Evolutionary conservation across 2,888 invertebrate genomes (phyloP).

Genomic region (Salpingus planirostris): DNA sequence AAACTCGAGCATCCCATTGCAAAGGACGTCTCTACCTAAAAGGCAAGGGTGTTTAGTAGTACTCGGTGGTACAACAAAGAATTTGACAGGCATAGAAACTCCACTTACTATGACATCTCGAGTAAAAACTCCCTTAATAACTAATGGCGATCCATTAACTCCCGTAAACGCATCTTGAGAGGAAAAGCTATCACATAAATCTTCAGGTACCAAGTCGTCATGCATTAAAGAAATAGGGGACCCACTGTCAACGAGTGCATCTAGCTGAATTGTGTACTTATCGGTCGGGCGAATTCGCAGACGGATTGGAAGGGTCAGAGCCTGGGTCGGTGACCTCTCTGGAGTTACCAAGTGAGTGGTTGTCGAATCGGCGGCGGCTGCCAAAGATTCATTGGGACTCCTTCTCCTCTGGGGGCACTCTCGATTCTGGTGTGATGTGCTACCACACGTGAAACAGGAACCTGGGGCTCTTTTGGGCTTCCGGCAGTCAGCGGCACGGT

Average conservation of each 20-base stretch:
- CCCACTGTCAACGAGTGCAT: constrained; percentile 9
- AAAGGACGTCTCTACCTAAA: constrained; percentile 5
- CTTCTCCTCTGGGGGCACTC: constrained; percentile 8
- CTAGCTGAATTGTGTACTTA: background rate
- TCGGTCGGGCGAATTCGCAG: background rate
- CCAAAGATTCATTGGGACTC: background rate
- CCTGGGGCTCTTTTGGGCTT: constrained; percentile 11
- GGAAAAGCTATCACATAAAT: too few relatives aligned
- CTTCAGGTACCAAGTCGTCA: background rate
- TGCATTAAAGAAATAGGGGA: constrained; percentile 4
- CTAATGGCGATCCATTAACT: too few relatives aligned
- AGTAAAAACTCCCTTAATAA: background rate
- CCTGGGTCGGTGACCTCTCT: too few relatives aligned
- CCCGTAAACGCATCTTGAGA: too few relatives aligned
- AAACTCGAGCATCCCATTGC: background rate
- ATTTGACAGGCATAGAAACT: background rate
- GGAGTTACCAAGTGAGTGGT: too few relatives aligned
- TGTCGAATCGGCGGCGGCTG: background rate
- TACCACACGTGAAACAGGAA: constrained; percentile 11
- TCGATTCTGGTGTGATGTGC: constrained; percentile 3
- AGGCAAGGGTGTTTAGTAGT: constrained; percentile 2
- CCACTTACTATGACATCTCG: background rate
- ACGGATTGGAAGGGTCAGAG: too few relatives aligned
- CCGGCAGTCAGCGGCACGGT: constrained; percentile 4
- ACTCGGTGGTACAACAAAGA: constrained; percentile 5